Conservation (phyloP, 2,888 invertebrate species). For the Drosophila recens region DNA sequence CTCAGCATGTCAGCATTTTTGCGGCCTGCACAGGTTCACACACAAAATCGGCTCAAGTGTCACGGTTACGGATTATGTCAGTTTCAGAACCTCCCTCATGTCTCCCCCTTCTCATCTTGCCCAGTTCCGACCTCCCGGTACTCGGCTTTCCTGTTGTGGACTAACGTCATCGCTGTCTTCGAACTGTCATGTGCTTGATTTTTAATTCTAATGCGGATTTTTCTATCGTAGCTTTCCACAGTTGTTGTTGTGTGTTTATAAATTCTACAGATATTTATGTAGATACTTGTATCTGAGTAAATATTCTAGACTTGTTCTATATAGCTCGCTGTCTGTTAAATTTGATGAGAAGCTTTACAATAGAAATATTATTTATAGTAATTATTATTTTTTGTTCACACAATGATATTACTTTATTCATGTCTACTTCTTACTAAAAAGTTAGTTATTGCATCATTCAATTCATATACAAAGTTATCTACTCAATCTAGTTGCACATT, state of each 20-base stretch:
- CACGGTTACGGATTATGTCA: slow-evolving; percentile 74
- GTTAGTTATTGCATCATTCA: slow-evolving; percentile 3
- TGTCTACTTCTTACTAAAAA: not conserved
- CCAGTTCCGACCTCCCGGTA: not conserved
- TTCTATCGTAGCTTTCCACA: slow-evolving; percentile 22
- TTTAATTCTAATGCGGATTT: slow-evolving; percentile 67
- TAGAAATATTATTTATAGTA: not conserved
- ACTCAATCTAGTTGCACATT: slow-evolving; percentile 5
- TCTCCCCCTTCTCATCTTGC: not conserved
- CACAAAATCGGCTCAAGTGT: slow-evolving; percentile 64
- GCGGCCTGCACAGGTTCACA: slow-evolving; percentile 59
- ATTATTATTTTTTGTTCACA: not conserved
- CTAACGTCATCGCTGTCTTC: slow-evolving; percentile 42
- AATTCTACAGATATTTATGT: not conserved
- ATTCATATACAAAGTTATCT: not conserved
- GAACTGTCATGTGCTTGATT: slow-evolving; percentile 48
- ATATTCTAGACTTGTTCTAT: not conserved
- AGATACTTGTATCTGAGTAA: not conserved
- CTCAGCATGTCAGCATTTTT: slow-evolving; percentile 48
- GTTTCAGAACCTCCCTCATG: slow-evolving; percentile 24
- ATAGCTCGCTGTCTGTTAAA: not conserved
- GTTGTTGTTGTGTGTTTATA: not conserved
- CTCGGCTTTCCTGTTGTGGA: slow-evolving; percentile 28
- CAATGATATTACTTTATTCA: not conserved
- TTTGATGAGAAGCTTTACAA: not conserved